Percentiles rank a stretch among this genome's conserved stretches.
Conservation (phyloP, 2,113 vertebrate species). For the Xiphophorus hellerii region DNA sequence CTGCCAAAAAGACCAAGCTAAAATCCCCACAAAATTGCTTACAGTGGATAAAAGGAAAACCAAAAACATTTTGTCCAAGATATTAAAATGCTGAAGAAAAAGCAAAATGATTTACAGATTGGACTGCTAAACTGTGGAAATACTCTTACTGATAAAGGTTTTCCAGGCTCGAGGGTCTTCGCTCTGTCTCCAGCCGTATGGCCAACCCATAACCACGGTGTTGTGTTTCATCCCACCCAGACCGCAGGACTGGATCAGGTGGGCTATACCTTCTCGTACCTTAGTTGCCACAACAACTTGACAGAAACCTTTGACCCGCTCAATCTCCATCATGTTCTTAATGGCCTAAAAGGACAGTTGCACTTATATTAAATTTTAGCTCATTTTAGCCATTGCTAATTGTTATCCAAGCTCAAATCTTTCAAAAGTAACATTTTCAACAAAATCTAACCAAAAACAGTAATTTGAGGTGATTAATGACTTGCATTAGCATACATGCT, state of each 20-base stretch:
- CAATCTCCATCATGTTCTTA: slow-evolving; percentile 99
- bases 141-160: slow-evolving; percentile 91
- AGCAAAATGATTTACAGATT: neutral
- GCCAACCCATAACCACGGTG: slow-evolving; percentile 97
- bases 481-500: neutral
- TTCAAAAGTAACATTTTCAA: neutral
- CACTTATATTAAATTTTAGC: neutral
- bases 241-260: slow-evolving; percentile 97
- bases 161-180: slow-evolving; percentile 98
- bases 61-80: no score
- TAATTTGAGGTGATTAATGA: neutral
- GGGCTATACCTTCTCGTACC: slow-evolving; percentile 91
- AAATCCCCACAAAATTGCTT: neutral
- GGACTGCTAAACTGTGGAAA: neutral
- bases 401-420: neutral
- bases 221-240: slow-evolving; percentile 98
- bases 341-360: slow-evolving; percentile 84
- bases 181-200: slow-evolving; percentile 97
- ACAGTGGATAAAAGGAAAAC: neutral
- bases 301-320: slow-evolving; percentile 98
- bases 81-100: neutral
- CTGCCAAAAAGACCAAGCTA: neutral
- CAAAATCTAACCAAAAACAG: neutral
- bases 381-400: neutral
- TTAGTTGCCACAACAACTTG: slow-evolving; percentile 94